phyloP scores from a whole-genome alignment of 2,113 vertebrate species.

The Condylura cristata region DNA sequence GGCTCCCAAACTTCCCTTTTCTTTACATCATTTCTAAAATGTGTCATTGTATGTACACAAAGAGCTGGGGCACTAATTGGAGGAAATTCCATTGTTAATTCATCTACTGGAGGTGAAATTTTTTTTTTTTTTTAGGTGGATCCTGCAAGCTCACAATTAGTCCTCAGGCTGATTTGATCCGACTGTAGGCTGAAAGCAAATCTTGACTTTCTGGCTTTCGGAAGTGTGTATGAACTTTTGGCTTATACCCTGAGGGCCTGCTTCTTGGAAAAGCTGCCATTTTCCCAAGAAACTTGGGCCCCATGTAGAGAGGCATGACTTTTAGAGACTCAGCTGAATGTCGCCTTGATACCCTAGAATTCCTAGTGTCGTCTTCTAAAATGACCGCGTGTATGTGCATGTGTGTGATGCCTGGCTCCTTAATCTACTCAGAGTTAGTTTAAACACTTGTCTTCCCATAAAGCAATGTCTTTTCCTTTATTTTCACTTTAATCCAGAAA shows the following conservation, averaged over 20 bases:
- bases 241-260: neutral
- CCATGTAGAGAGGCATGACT: neutral
- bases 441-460: neutral
- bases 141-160: neutral
- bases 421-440: conserved; percentile 6
- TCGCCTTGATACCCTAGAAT: neutral
- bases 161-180: neutral
- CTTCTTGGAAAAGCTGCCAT: neutral
- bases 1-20: neutral
- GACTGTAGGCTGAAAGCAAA: neutral
- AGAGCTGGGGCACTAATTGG: neutral
- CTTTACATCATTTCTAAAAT: too few relatives aligned
- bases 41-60: neutral
- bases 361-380: neutral
- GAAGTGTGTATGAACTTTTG: neutral
- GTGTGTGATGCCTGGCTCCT: neutral
- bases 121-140: neutral
- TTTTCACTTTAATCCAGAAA: conserved; percentile 37
- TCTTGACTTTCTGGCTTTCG: neutral
- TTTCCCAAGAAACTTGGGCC: neutral
- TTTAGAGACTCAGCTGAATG: neutral
- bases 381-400: neutral
- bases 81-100: neutral
- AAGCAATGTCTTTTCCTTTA: too few relatives aligned
- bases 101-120: neutral